A percentile compares a stretch with the other conserved stretches of the same genome.
Evolutionary conservation across 2,113 vertebrate species (phyloP).

Genomic region (Phalacrocorax aristotelis): DNA sequence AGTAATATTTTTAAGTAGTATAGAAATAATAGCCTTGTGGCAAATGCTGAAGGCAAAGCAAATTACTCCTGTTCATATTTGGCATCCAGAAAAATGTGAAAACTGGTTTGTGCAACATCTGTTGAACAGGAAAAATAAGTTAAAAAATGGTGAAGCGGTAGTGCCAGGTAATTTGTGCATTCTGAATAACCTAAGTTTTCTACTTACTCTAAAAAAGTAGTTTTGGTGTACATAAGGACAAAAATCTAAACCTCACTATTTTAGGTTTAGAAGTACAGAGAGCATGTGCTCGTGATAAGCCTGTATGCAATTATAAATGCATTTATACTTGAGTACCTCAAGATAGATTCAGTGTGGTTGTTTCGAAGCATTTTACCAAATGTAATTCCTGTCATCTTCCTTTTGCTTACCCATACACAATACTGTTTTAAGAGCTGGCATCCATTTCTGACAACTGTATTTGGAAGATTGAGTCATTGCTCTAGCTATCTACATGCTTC

Average conservation of each 20-base stretch:
- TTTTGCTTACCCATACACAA: constrained; percentile 1
- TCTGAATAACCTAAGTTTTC: not conserved
- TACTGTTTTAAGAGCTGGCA: constrained; percentile 26
- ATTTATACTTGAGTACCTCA: not conserved
- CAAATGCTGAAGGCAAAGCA: not conserved
- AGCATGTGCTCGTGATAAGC: not conserved
- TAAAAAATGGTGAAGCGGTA: not conserved
- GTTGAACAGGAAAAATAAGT: not conserved
- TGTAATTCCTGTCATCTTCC: not conserved
- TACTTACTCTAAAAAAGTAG: not conserved
- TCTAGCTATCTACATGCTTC: constrained; percentile 16
- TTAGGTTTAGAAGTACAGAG: not conserved
- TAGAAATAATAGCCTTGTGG: not conserved
- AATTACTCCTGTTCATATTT: not conserved
- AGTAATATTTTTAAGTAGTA: not conserved
- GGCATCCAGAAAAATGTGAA: not conserved
- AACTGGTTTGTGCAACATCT: not conserved
- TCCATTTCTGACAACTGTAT: constrained; percentile 57
- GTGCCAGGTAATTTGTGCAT: not conserved
- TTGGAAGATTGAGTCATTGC: constrained; percentile 34
- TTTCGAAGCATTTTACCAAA: constrained; percentile 24
- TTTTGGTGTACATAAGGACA: not conserved
- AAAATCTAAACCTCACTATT: not conserved
- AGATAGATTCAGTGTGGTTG: not conserved
- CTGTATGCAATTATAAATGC: not conserved